Base-by-base conservation (phyloP, 2,797 vertebrate genomes). In the Lagocephalus sceleratus region DNA sequence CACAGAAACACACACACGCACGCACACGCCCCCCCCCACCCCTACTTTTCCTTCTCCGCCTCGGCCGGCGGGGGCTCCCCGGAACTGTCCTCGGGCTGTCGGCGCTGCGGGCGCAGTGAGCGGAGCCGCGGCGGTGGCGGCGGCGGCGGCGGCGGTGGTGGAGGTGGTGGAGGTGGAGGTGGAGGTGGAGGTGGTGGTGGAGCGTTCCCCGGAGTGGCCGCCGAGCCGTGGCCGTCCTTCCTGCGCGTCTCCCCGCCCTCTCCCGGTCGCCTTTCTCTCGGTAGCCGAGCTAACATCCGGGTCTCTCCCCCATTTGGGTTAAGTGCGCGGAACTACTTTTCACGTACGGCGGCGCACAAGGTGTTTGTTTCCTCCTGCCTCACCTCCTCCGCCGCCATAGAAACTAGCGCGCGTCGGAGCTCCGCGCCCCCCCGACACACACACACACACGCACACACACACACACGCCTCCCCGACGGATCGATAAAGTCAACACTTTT, bases 251-350 rank as follows among this genome's bases (percentile, higher is more conserved):
- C 88, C 89, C 88, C 85, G 86, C 88, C 90, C 90, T 89, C 84
- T 85, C 85, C 83, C 69, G 86, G 87, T 87, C 79, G 90, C 87
- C 90, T 90, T 91, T 90, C 90, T 89, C 79, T 90, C 79, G 73
- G 85, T 71, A 78, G 83, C 82, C 71, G 82, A 90, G 82, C 81
- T 83, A 88, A 90, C 91, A 92, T 92, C 91, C 91, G 91, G 91
- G 91, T 81, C 87, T 86, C 80, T 73, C 63, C 67, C 75, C 66
- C 54, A 73, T 72, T 77, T 76, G 78, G 81, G 76, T 81, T 87
- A 82, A 78, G 75, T 74, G 84, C 71, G 87, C 88, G 88, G 91
- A 91, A 90, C 91, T 92, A 92, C 89, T 92, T n/a, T 92, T 89
- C 82, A 63, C 54, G 77, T 64, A 73, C 50, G 69, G 71, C 76